Evolutionary conservation across 2,888 invertebrate genomes (phyloP).

Genomic region (Sphinx pinastri): DNA sequence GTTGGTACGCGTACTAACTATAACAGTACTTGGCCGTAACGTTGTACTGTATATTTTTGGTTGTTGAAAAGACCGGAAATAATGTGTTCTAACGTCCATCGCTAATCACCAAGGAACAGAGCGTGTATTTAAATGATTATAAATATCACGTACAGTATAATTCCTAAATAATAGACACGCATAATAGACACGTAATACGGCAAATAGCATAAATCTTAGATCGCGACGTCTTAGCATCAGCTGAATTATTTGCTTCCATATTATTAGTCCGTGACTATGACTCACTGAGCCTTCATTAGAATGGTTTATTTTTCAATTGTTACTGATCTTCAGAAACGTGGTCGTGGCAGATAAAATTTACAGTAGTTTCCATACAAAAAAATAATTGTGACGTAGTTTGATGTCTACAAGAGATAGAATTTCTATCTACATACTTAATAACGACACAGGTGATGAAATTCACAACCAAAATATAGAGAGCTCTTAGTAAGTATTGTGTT

Average conservation of each 20-base stretch:
- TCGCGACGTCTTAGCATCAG: constrained; percentile 24
- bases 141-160: not conserved
- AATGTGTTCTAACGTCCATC: too few relatives aligned
- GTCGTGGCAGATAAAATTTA: too few relatives aligned
- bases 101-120: too few relatives aligned
- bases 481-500: constrained; percentile 39
- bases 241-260: constrained; percentile 21
- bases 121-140: not conserved
- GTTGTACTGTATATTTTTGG: too few relatives aligned
- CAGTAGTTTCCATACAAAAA: too few relatives aligned
- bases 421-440: constrained; percentile 33
- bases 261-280: constrained; percentile 1
- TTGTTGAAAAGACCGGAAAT: too few relatives aligned
- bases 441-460: constrained; percentile 43
- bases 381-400: not conserved
- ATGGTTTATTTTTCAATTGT: constrained; percentile 5
- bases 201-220: constrained; percentile 8
- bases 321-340: not conserved
- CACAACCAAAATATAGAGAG: constrained; percentile 44
- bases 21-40: too few relatives aligned
- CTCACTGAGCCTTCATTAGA: constrained; percentile 24
- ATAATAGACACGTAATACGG: not conserved
- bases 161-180: not conserved
- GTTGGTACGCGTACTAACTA: too few relatives aligned
- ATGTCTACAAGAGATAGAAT: not conserved